phyloP scores from a whole-genome alignment of 2,113 vertebrate species.

The Desmodus rotundus region DNA sequence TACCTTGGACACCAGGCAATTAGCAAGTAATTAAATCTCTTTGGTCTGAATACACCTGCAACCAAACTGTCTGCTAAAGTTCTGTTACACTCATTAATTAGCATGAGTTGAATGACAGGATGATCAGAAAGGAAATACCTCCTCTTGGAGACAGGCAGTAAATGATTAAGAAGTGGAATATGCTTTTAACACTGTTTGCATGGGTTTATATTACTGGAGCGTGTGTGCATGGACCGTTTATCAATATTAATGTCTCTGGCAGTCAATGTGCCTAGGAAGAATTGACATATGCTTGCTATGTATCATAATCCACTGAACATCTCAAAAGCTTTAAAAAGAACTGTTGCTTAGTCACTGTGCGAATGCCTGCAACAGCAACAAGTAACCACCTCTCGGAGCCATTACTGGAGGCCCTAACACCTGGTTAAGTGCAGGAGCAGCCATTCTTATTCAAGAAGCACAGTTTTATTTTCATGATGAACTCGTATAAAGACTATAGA shows the following conservation, averaged over 20 bases:
- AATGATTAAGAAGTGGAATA: conserved; percentile 26
- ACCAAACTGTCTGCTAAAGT: conserved; percentile 54
- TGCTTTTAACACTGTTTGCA: conserved; percentile 15
- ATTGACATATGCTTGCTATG: background rate
- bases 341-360: background rate
- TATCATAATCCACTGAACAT: background rate
- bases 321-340: background rate
- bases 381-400: background rate
- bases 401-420: background rate
- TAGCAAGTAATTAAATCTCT: conserved; percentile 74
- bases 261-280: background rate
- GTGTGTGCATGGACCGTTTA: background rate
- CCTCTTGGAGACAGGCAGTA: conserved; percentile 6
- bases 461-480: background rate
- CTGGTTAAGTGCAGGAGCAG: background rate
- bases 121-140: conserved; percentile 65
- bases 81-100: conserved; percentile 65
- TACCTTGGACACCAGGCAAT: conserved; percentile 70
- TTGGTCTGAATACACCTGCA: conserved; percentile 64
- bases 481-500: background rate
- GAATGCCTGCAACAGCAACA: background rate
- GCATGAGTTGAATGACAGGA: conserved; percentile 67
- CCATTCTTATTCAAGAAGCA: background rate
- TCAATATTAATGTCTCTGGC: conserved; percentile 17
- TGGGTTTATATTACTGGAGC: background rate